Conservation (phyloP, 2,797 vertebrate species). For the Dicrostonyx torquatus region DNA sequence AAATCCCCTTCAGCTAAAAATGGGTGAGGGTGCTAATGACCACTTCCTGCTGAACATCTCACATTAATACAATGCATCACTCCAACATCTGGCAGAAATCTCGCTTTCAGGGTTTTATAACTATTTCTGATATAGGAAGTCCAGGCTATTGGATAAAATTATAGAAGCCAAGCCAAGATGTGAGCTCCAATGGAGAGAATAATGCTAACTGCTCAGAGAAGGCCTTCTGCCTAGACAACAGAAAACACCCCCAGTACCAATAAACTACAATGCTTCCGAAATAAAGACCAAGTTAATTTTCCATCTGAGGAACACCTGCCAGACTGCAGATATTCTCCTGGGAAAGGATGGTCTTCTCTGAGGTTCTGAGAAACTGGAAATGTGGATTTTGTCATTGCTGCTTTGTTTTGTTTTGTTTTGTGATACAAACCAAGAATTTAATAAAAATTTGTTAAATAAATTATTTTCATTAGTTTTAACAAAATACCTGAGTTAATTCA, state of each 20-base stretch:
- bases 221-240: slow-evolving; percentile 2
- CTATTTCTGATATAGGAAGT: slow-evolving; percentile 13
- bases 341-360: slow-evolving; percentile 37
- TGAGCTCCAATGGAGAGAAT: slow-evolving; percentile 50
- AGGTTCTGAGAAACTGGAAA: slow-evolving; percentile 48
- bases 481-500: background rate
- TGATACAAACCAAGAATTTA: slow-evolving; percentile 12
- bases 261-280: slow-evolving; percentile 40
- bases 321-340: slow-evolving; percentile 26
- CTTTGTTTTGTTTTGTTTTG: background rate
- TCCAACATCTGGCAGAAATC: slow-evolving; percentile 57
- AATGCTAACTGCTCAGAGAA: slow-evolving; percentile 51
- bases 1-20: slow-evolving; percentile 68
- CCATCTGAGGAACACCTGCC: slow-evolving; percentile 42
- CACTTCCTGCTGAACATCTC: slow-evolving; percentile 66
- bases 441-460: background rate
- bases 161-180: slow-evolving; percentile 51
- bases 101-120: slow-evolving; percentile 62
- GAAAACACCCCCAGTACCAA: slow-evolving; percentile 52
- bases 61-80: slow-evolving; percentile 61
- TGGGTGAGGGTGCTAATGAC: slow-evolving; percentile 58
- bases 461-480: background rate
- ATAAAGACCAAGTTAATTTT: slow-evolving; percentile 66
- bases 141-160: slow-evolving; percentile 43
- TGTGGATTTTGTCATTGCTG: background rate